Percentiles rank a stretch among this genome's conserved stretches.
These are phyloP conservation scores for Pseudoatta argentina DNA, from an alignment of 1,140 invertebrate genomes.

Conservation along the genomic window DNA sequence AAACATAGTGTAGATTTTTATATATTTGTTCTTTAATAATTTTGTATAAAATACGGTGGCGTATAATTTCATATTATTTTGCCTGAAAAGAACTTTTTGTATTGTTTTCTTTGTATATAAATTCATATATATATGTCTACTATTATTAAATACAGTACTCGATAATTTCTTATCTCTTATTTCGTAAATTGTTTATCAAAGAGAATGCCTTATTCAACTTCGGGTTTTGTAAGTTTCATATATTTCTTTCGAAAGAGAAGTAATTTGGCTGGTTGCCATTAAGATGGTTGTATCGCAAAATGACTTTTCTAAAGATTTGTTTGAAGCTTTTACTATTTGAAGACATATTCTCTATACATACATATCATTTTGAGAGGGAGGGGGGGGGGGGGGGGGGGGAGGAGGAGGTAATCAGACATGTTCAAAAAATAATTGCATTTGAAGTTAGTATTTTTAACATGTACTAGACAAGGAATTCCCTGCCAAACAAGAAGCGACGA, in stretches of 20 bases:
- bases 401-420: too few relatives aligned
- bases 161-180: not conserved
- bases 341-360: too few relatives aligned
- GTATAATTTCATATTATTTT: not conserved
- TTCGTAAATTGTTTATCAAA: not conserved
- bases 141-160: not conserved
- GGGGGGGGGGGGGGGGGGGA: too few relatives aligned
- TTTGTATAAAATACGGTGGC: not conserved
- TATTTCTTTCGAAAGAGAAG: conserved; percentile 30
- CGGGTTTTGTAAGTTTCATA: conserved; percentile 26
- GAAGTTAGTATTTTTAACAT: too few relatives aligned
- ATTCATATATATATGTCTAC: not conserved
- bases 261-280: conserved; percentile 45
- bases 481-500: too few relatives aligned
- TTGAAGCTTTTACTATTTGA: too few relatives aligned
- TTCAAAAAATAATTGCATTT: too few relatives aligned
- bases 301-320: too few relatives aligned
- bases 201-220: conserved; percentile 47
- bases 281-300: too few relatives aligned
- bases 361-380: too few relatives aligned
- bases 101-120: not conserved
- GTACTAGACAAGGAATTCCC: too few relatives aligned
- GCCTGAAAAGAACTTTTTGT: not conserved
- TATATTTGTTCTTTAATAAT: not conserved
- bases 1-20: not conserved